A percentile compares a stretch with the other conserved stretches of the same genome.
Conservation (phyloP, 2,888 invertebrate genomes). For the Cataglyphis albicans region DNA sequence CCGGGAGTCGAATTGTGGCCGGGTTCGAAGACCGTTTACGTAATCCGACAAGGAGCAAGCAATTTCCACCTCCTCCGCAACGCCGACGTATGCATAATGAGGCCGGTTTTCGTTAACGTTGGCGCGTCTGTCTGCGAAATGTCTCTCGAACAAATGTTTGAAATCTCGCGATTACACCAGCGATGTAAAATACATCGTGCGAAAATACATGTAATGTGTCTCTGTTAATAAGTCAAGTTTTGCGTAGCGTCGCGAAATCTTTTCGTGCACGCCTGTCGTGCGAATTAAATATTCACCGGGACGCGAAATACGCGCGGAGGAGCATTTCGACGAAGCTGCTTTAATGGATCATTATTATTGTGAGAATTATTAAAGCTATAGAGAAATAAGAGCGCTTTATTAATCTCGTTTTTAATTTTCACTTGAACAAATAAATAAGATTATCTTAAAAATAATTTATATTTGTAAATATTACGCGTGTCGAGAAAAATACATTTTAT, state of each 20-base stretch:
- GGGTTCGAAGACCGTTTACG: constrained; percentile 27
- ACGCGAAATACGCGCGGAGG: neutral
- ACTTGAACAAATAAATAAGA: neutral
- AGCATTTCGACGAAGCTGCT: neutral
- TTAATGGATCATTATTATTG: neutral
- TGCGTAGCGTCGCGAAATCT: neutral
- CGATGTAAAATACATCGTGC: neutral
- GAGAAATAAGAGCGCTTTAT: neutral
- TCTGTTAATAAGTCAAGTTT: constrained; percentile 27
- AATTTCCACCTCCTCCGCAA: neutral
- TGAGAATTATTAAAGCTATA: constrained; percentile 1
- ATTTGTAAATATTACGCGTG: neutral
- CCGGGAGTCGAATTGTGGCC: constrained; percentile 38
- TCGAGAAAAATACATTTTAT: neutral
- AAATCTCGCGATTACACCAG: constrained; percentile 9
- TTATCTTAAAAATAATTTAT: neutral
- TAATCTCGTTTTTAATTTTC: neutral
- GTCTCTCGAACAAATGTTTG: constrained; percentile 36
- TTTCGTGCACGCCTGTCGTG: neutral
- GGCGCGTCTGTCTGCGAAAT: neutral
- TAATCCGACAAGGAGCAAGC: constrained; percentile 21
- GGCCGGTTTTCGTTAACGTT: neutral
- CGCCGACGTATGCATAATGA: constrained; percentile 33
- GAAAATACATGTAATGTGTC: constrained; percentile 6
- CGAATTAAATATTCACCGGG: constrained; percentile 18